phyloP scores from a whole-genome alignment of 2,888 invertebrate genomes.

The Tenthredo livida region DNA sequence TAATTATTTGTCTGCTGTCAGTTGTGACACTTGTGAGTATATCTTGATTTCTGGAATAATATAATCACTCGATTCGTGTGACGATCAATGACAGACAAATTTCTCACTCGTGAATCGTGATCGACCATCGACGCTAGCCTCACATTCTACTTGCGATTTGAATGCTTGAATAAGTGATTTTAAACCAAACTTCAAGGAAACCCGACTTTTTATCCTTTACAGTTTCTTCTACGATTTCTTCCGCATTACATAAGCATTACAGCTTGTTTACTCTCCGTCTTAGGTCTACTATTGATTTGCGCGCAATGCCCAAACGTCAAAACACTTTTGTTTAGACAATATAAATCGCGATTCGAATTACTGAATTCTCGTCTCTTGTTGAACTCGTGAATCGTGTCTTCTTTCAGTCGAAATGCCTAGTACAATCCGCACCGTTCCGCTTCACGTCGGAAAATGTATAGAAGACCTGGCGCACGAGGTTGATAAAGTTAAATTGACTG shows the following conservation, averaged over 20 bases:
- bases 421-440: background rate
- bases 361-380: background rate
- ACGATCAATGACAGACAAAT: background rate
- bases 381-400: background rate
- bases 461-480: background rate
- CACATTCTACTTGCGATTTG: background rate
- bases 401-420: slow-evolving; percentile 40
- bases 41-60: background rate
- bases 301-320: background rate
- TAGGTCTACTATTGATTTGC: background rate
- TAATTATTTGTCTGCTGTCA: slow-evolving; percentile 31
- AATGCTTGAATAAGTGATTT: background rate
- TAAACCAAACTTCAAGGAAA: background rate
- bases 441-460: slow-evolving; percentile 10
- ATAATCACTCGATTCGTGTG: background rate
- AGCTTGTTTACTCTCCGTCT: background rate
- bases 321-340: background rate
- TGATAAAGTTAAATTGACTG: slow-evolving; percentile 18
- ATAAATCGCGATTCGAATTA: background rate
- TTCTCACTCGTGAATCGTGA: background rate
- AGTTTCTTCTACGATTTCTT: background rate
- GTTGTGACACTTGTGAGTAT: slow-evolving; percentile 3
- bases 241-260: background rate
- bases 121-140: background rate
- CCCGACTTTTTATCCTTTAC: background rate